Percentiles rank a stretch among this genome's conserved stretches.
phyloP scores from a whole-genome alignment of 2,113 vertebrate genomes.

The Sminthopsis crassicaudata region DNA sequence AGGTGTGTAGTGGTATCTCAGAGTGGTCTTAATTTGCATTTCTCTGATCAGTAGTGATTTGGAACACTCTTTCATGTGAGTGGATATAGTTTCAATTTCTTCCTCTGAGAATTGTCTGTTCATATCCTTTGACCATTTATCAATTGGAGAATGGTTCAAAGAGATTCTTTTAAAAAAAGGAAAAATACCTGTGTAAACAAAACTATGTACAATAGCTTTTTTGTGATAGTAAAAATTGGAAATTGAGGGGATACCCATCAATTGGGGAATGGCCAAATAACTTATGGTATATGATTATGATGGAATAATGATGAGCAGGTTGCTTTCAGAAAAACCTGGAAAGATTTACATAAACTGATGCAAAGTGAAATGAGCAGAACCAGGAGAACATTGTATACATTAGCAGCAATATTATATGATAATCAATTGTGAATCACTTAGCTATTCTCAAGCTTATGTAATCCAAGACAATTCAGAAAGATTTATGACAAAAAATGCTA shows the following conservation, averaged over 20 bases:
- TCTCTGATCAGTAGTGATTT: too few relatives aligned
- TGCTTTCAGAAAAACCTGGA: too few relatives aligned
- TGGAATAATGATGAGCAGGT: not conserved
- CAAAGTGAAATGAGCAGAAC: not conserved
- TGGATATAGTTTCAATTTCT: too few relatives aligned
- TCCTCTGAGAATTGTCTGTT: too few relatives aligned
- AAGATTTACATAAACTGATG: too few relatives aligned
- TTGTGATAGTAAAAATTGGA: not conserved
- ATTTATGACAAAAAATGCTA: not conserved
- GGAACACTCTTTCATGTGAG: too few relatives aligned
- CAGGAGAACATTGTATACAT: not conserved
- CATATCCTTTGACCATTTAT: too few relatives aligned
- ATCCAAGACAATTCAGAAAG: not conserved
- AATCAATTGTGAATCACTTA: not conserved
- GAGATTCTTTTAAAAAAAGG: not conserved
- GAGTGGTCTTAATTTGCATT: too few relatives aligned
- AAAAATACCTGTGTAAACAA: not conserved
- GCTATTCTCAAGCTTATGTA: not conserved
- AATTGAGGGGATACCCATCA: not conserved
- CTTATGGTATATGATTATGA: not conserved
- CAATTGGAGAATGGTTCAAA: too few relatives aligned
- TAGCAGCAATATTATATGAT: not conserved
- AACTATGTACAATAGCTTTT: not conserved
- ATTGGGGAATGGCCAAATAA: not conserved
- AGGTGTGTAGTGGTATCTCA: too few relatives aligned